A percentile compares a stretch with the other conserved stretches of the same genome.
Conservation (phyloP, 2,888 invertebrate species). For the Macaria notata region DNA sequence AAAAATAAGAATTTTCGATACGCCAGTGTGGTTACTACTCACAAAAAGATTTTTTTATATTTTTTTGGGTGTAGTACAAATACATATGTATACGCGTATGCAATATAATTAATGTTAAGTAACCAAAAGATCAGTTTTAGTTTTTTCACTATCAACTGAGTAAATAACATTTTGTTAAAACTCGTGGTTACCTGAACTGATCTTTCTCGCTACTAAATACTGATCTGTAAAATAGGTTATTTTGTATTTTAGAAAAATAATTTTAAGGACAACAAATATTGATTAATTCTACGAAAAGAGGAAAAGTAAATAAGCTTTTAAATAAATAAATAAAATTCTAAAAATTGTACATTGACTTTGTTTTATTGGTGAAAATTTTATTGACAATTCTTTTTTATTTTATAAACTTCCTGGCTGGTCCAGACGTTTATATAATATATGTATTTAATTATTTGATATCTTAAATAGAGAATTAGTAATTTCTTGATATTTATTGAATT, state of each 20-base stretch:
- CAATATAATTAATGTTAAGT: constrained; percentile 4
- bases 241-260: constrained; percentile 21
- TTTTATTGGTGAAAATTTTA: constrained; percentile 14
- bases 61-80: constrained; percentile 13
- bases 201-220: constrained; percentile 26
- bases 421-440: neutral
- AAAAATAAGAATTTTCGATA: constrained; percentile 29
- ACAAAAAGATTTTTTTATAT: constrained; percentile 24
- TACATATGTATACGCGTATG: constrained; percentile 12
- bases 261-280: constrained; percentile 33
- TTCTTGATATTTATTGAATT: neutral
- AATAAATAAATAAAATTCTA: constrained; percentile 11
- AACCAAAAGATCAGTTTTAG: constrained; percentile 31
- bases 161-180: too few species aligned
- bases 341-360: constrained; percentile 17
- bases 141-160: constrained; percentile 11
- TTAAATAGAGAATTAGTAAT: neutral
- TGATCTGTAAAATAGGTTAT: constrained; percentile 31
- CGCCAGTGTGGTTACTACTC: constrained; percentile 24
- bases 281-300: constrained; percentile 15
- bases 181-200: constrained; percentile 17
- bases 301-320: constrained; percentile 8
- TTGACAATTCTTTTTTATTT: neutral
- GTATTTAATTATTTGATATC: too few species aligned
- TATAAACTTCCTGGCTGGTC: neutral